Base-by-base conservation (phyloP, 2,797 vertebrate genomes). In the Lutjanus argentimaculatus region DNA sequence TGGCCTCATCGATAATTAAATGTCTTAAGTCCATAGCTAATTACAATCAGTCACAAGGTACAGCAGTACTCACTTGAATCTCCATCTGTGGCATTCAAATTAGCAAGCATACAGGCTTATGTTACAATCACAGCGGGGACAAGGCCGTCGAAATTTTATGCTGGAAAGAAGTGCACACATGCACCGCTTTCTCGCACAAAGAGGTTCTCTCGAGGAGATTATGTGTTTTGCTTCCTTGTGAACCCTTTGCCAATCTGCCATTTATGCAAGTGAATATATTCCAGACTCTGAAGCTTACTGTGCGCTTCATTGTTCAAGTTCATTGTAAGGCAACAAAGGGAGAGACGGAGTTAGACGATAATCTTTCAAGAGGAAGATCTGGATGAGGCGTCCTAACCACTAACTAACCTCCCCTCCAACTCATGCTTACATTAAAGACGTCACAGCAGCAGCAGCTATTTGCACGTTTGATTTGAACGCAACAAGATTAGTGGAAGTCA, bases 201-300 rank as follows among this genome's bases (percentile, higher is more conserved):
- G 83, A 74, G 67, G 75, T 85, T 87, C 85, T 86, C 82, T 89
- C 80, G 70, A 14, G 1, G 76, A 89, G 86, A 91, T 92, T 89
- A 90, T 83, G 69, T 15, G 49, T 78, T 52, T 74, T 62, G 77
- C 79, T 84, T 88, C 82, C 77, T 85, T 85, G 70, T 82, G 79
- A 73, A 70, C 81, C 70, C 56, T 61, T 83, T 88, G 66, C 90
- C 82, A 90, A 82, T 77, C 68, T 77, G 67, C 68, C 77, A 72
- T 88, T 90, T 84, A 70, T 85, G 77, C 62, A 66, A 79, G 77
- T 82, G 84, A 89, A 81, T 85, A 67, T 75, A 78, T 90, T 81
- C 71, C 17, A 74, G 83, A 66, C 49, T 80, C 67, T 9, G 70
- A 72, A 80, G 79, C 82, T 85, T 77, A 72, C 63, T 82, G 75